Conservation (phyloP, 2,113 vertebrate genomes). For the Casuarius casuarius region DNA sequence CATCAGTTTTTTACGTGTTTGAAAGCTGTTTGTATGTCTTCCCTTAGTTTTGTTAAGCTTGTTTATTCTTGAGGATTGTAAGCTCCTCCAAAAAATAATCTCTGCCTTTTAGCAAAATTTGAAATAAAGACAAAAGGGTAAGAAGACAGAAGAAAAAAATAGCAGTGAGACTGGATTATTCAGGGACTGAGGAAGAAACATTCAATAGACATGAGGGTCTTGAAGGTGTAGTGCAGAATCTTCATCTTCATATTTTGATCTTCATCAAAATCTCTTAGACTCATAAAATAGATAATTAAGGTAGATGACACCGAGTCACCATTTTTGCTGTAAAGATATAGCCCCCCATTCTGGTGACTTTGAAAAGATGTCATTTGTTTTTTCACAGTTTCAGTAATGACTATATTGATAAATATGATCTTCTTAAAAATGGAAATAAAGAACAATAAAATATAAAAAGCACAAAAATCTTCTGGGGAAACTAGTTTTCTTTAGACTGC, state of each 20-base stretch:
- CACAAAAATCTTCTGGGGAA: neutral
- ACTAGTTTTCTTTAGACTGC: neutral
- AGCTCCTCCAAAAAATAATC: neutral
- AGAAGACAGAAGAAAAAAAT: neutral
- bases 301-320: neutral
- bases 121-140: neutral
- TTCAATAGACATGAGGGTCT: neutral
- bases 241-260: neutral
- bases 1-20: neutral
- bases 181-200: neutral
- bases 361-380: neutral
- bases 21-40: neutral
- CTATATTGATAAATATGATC: neutral
- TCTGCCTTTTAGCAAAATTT: neutral
- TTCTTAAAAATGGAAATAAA: neutral
- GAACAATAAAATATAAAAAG: neutral
- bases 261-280: neutral
- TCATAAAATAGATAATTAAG: neutral
- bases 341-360: neutral
- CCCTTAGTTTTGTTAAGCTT: neutral
- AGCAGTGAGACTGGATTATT: neutral
- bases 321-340: neutral
- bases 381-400: neutral
- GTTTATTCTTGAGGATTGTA: neutral
- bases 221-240: neutral